A percentile compares a stretch with the other conserved stretches of the same genome.
Evolutionary conservation across 2,797 vertebrate species (phyloP).

Genomic region (Myotis planiceps): DNA sequence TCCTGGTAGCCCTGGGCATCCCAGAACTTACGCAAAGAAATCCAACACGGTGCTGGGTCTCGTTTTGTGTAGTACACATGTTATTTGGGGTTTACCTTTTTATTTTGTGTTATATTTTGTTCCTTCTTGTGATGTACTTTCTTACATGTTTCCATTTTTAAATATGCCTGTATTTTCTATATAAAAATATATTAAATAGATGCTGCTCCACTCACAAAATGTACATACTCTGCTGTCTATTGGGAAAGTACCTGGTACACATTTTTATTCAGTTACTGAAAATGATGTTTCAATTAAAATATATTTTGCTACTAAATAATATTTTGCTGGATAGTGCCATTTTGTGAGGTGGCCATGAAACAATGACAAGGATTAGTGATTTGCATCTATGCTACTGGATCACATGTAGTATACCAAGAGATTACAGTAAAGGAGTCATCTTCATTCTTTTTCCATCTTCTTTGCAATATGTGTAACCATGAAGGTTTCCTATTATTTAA

Average conservation of each 20-base stretch:
- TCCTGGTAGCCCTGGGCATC: slow-evolving; percentile 67
- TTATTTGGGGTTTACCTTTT: slow-evolving; percentile 81
- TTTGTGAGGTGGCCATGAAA: slow-evolving; percentile 53
- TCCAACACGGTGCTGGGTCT: slow-evolving; percentile 80
- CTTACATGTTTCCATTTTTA: slow-evolving; percentile 89
- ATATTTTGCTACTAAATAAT: slow-evolving; percentile 73
- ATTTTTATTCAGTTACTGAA: slow-evolving; percentile 78
- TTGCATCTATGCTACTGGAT: not conserved
- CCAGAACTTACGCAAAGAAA: slow-evolving; percentile 79
- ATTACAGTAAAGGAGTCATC: not conserved
- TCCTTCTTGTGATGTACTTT: slow-evolving; percentile 85
- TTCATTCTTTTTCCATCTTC: not conserved
- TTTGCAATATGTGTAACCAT: not conserved
- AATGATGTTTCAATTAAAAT: slow-evolving; percentile 80
- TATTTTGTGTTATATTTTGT: slow-evolving; percentile 83
- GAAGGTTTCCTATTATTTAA: slow-evolving; percentile 12
- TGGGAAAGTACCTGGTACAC: slow-evolving; percentile 71
- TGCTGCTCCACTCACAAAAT: slow-evolving; percentile 85
- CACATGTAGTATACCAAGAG: not conserved
- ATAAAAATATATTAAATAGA: slow-evolving; percentile 88
- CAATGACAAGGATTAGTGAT: not conserved
- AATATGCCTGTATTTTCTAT: slow-evolving; percentile 97
- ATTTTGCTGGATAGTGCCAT: slow-evolving; percentile 72
- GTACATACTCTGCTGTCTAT: slow-evolving; percentile 79
- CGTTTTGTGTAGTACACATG: not conserved